A percentile compares a stretch with the other conserved stretches of the same genome.
Evolutionary conservation across 2,797 vertebrate species (phyloP).

Genomic region (Vipera ursinii): DNA sequence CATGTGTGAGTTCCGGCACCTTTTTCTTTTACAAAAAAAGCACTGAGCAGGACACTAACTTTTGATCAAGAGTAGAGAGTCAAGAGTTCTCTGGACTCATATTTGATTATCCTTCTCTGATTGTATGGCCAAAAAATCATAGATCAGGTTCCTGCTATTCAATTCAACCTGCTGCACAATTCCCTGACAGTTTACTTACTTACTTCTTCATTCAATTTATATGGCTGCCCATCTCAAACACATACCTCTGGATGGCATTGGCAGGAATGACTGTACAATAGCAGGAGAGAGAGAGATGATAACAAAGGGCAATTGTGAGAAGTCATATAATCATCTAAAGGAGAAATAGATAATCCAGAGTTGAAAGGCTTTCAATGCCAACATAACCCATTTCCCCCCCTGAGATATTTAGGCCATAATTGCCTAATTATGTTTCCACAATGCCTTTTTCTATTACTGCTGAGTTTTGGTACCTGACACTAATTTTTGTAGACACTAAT

Average conservation of each 20-base stretch:
- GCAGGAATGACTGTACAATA: conserved; percentile 1
- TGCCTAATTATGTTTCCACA: conserved; percentile 48
- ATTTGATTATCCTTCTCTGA: background rate
- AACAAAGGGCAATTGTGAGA: background rate
- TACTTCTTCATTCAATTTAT: background rate
- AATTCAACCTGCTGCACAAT: background rate
- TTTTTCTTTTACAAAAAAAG: too few relatives aligned
- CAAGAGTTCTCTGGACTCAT: background rate
- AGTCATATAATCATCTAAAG: conserved; percentile 18
- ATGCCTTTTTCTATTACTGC: conserved; percentile 39
- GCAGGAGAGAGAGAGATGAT: background rate
- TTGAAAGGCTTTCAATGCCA: conserved; percentile 35
- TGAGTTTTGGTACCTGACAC: conserved; percentile 42
- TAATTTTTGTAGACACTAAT: conserved; percentile 50
- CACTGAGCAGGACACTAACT: background rate
- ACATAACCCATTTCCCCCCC: background rate
- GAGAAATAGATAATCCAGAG: conserved; percentile 18
- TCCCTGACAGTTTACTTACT: background rate
- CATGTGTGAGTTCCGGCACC: too few relatives aligned
- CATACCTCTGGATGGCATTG: conserved; percentile 1
- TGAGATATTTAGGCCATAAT: conserved; percentile 50
- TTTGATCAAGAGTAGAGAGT: background rate
- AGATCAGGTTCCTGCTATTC: background rate
- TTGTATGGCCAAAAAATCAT: background rate
- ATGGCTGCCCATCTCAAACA: background rate